Evolutionary conservation across 1,140 invertebrate species (phyloP).

Genomic region (Melipona quadrifasciata): DNA sequence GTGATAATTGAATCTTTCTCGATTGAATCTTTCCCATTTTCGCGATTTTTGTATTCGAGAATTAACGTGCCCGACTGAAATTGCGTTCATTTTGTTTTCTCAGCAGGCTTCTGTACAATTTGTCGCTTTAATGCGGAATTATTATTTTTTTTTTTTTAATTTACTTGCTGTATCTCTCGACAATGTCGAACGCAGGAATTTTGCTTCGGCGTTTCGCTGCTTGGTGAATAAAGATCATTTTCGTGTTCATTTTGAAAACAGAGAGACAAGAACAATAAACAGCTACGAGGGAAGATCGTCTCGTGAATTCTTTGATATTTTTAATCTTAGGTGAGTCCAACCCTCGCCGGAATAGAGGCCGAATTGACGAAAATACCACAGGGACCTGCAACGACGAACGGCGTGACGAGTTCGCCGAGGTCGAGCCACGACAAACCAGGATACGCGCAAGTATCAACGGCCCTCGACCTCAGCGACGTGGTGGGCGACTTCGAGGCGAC

Average conservation of each 20-base stretch:
- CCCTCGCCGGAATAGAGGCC: conserved; percentile 65
- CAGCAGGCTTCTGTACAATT: too few relatives aligned
- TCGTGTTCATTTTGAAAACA: neutral
- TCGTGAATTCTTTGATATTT: conserved; percentile 35
- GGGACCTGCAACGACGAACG: conserved; percentile 67
- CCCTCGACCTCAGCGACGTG: conserved; percentile 84
- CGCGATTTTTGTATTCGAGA: neutral
- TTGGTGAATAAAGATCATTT: neutral
- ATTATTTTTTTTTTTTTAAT: too few relatives aligned
- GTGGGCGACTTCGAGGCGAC: conserved; percentile 89
- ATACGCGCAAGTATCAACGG: conserved; percentile 53
- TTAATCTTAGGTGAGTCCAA: conserved; percentile 71
- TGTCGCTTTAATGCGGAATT: too few relatives aligned
- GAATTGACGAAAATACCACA: conserved; percentile 73
- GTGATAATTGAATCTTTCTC: neutral
- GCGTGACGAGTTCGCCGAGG: conserved; percentile 57
- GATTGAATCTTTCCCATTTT: neutral
- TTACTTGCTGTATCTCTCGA: too few relatives aligned
- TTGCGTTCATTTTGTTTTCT: too few relatives aligned
- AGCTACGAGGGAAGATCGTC: neutral
- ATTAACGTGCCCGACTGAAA: too few relatives aligned
- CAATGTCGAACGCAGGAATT: too few relatives aligned
- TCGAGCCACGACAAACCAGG: conserved; percentile 45
- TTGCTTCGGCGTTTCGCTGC: too few relatives aligned
- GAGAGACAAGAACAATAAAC: neutral